Conservation (phyloP, 2,113 vertebrate species). For the Microcebus lehilahytsara region DNA sequence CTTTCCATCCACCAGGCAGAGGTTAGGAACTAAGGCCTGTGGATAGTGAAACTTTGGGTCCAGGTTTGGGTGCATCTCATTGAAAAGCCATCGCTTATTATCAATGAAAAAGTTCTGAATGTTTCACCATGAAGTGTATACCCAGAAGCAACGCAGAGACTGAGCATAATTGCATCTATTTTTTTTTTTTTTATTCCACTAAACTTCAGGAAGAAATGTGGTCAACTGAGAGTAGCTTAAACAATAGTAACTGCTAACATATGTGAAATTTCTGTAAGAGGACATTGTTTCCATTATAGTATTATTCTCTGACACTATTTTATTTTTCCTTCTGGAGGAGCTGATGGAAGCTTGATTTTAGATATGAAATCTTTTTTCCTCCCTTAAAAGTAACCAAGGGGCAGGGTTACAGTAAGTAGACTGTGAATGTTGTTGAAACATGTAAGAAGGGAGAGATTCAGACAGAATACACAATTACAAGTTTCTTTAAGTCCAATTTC, state of each 20-base stretch:
- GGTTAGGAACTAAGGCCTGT: neutral
- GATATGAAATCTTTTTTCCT: slow-evolving; percentile 62
- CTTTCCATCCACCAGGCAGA: neutral
- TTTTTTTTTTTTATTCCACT: neutral
- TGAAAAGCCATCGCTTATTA: neutral
- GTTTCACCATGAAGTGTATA: neutral
- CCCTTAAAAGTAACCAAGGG: slow-evolving; percentile 55
- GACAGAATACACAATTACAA: slow-evolving; percentile 32
- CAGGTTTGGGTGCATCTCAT: neutral
- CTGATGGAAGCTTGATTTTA: slow-evolving; percentile 75
- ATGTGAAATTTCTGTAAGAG: slow-evolving; percentile 70
- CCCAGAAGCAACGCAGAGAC: slow-evolving; percentile 6
- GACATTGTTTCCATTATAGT: slow-evolving; percentile 77
- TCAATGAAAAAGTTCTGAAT: neutral
- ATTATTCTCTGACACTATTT: slow-evolving; percentile 73
- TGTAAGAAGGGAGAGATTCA: slow-evolving; percentile 34
- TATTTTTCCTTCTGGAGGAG: slow-evolving; percentile 65
- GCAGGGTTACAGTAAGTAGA: neutral
- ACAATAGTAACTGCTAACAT: slow-evolving; percentile 76
- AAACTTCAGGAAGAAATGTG: slow-evolving; percentile 46
- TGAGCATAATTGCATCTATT: neutral
- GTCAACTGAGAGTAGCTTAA: neutral
- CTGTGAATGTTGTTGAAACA: slow-evolving; percentile 61
- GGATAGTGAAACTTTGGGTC: neutral
- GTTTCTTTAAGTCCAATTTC: slow-evolving; percentile 53